A percentile compares a stretch with the other conserved stretches of the same genome.
phyloP scores from a whole-genome alignment of 2,888 invertebrate genomes.

The Nephrocerus scutellatus region DNA sequence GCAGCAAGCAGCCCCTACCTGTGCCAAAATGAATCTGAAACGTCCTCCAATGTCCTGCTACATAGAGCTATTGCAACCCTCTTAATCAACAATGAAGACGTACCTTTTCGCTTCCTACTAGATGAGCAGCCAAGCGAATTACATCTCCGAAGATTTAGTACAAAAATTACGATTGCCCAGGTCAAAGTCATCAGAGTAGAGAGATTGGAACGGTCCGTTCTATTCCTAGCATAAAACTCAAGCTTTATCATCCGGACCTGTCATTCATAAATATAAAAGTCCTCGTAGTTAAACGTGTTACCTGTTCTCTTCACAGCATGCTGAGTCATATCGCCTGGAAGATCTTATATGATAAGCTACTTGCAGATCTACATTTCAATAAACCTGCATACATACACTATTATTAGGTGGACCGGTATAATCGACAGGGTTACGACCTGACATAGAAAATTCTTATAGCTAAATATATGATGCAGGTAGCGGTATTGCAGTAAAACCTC shows the following conservation, averaged over 20 bases:
- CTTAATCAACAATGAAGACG: no score
- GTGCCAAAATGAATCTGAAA: no score
- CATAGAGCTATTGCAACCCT: not conserved
- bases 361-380: no score
- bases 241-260: conserved; percentile 2
- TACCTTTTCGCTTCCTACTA: not conserved
- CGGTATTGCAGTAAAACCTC: conserved; percentile 4
- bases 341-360: not conserved
- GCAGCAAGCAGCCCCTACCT: not conserved
- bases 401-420: conserved; percentile 2
- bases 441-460: not conserved
- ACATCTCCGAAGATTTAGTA: no score
- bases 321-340: conserved; percentile 1
- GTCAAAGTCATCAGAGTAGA: no score
- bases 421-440: conserved; percentile 1
- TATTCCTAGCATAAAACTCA: no score
- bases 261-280: no score
- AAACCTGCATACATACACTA: no score
- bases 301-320: conserved; percentile 2
- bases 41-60: no score
- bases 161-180: no score
- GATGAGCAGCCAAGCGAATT: not conserved
- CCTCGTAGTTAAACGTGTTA: no score
- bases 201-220: no score
- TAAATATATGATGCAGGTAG: conserved; percentile 1